Conservation (phyloP, 2,888 invertebrate species). For the Autographa gamma region DNA sequence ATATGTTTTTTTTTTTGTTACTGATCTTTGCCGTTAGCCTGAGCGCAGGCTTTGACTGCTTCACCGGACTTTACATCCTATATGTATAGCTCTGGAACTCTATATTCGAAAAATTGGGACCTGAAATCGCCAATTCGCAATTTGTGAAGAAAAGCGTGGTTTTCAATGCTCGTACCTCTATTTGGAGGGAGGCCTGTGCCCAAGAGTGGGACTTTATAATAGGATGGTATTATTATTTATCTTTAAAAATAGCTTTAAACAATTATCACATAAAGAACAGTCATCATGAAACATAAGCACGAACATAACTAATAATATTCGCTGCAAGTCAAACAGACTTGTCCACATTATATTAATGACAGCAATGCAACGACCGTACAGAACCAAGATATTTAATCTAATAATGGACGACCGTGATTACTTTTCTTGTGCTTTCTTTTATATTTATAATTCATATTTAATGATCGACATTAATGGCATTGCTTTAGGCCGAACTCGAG, state of each 20-base stretch:
- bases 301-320: slow-evolving; percentile 39
- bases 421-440: slow-evolving; percentile 87
- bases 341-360: slow-evolving; percentile 47
- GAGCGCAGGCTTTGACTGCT: too few species aligned
- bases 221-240: too few species aligned
- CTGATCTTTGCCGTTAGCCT: too few species aligned
- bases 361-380: slow-evolving; percentile 55
- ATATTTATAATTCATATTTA: slow-evolving; percentile 89
- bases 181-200: too few species aligned
- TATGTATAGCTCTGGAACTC: too few species aligned
- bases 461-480: slow-evolving; percentile 87
- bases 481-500: slow-evolving; percentile 78
- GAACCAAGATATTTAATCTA: slow-evolving; percentile 83
- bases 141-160: too few species aligned
- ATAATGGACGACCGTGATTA: slow-evolving; percentile 83
- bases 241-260: neutral
- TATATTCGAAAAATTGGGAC: too few species aligned
- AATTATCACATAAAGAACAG: slow-evolving; percentile 9
- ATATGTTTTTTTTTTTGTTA: too few species aligned
- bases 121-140: too few species aligned
- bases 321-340: slow-evolving; percentile 28
- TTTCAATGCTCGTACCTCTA: too few species aligned
- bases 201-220: too few species aligned
- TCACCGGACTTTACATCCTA: too few species aligned
- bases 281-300: slow-evolving; percentile 15